Conservation (phyloP, 2,888 invertebrate genomes). For the Eristalis tenax region DNA sequence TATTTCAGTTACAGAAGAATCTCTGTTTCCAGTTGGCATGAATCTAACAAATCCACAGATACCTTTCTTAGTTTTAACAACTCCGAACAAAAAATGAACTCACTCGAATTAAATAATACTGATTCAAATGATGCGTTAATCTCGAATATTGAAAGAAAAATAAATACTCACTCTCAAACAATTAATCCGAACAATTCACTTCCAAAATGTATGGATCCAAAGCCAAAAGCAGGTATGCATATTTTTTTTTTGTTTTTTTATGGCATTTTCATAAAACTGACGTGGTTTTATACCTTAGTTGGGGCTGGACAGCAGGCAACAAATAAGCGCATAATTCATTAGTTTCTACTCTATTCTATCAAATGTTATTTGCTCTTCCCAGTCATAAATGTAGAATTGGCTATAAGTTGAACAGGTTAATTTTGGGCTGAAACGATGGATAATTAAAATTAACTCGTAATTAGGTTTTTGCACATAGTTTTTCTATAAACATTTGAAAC, state of each 20-base stretch:
- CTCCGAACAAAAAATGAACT: constrained; percentile 40
- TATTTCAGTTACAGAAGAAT: constrained; percentile 32
- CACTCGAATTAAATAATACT: constrained; percentile 46
- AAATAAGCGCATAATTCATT: too few species aligned
- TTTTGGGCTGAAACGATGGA: too few species aligned
- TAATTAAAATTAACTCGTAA: too few species aligned
- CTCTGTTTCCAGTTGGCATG: constrained; percentile 27
- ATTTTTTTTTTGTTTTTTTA: not conserved
- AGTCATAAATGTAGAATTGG: too few species aligned
- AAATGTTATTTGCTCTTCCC: too few species aligned
- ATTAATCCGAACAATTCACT: constrained; percentile 30
- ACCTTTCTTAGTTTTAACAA: constrained; percentile 41
- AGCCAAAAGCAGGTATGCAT: constrained; percentile 47
- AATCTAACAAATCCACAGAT: constrained; percentile 32
- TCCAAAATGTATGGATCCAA: constrained; percentile 53
- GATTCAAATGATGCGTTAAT: constrained; percentile 26
- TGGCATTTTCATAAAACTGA: not conserved
- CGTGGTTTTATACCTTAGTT: too few species aligned
- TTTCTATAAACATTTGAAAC: too few species aligned
- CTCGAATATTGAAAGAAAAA: constrained; percentile 9
- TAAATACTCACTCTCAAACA: constrained; percentile 30
- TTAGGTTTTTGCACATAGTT: too few species aligned
- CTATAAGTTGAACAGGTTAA: too few species aligned
- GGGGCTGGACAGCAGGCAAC: too few species aligned
- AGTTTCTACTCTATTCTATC: too few species aligned